phyloP scores from a whole-genome alignment of 2,113 vertebrate genomes.

The Pomatorhinus ruficollis region DNA sequence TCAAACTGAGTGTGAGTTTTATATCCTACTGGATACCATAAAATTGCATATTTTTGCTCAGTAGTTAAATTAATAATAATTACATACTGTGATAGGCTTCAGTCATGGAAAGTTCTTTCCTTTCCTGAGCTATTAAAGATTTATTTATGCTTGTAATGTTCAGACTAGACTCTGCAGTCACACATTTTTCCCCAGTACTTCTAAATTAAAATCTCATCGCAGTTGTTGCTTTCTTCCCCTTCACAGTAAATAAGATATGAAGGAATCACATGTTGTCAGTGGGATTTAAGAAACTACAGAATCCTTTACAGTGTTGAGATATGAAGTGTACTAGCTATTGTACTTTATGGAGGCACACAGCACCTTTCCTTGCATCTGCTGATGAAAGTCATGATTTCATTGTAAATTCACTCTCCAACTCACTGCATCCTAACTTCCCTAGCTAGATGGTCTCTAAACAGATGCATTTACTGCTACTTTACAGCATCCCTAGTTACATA shows the following conservation, averaged over 20 bases:
- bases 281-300: neutral
- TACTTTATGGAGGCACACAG: neutral
- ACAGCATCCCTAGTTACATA: neutral
- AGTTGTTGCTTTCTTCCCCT: neutral
- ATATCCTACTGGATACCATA: neutral
- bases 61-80: neutral
- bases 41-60: neutral
- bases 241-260: neutral
- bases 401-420: neutral
- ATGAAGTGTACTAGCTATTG: neutral
- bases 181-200: neutral
- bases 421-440: neutral
- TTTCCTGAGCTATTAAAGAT: neutral
- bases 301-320: neutral
- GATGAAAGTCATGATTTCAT: neutral
- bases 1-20: neutral
- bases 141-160: neutral
- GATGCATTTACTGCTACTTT: neutral
- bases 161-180: neutral
- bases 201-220: constrained; percentile 22
- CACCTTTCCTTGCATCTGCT: neutral
- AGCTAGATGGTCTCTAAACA: neutral
- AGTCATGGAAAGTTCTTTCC: neutral
- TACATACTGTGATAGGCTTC: neutral
- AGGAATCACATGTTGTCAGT: neutral